Evolutionary conservation across 2,888 invertebrate genomes (phyloP), one percentile per base, ranked within the genome.

Genomic region (Tuta absoluta): DNA sequence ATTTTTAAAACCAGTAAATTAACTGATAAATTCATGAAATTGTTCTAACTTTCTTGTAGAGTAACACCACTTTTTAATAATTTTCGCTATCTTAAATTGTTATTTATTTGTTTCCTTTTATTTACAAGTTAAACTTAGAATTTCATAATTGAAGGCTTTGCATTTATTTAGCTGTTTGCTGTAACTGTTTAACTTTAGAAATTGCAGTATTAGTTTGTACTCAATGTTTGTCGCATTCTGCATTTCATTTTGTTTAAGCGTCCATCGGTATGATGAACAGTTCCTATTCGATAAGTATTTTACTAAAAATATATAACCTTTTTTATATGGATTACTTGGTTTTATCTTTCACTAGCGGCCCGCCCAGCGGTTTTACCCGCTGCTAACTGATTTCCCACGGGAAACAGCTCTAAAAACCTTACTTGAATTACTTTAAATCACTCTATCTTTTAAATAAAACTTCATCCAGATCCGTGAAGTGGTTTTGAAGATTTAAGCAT

Each of bases 201-300:
- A 12, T 61, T 12, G n/a, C 62, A 62, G 63, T 63, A 57, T 57
- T 57, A 4, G 24, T 10, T 23, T 41, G 14, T 49, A 63, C 23
- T n/a, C 21, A 10, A 53, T 62, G 11, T 51, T 49, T 51, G 37
- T 51, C 21, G 19, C 28, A 53, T 62, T 53, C 24, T 19, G 53
- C 41, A 63, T 56, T 63, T 33, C 5, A 28, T 56, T n/a, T 28
- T 56, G 28, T 56, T n/a, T 64, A 62, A 51, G 38, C 62, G 51
- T 60, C 48, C 21, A 67, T 63, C 64, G 49, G 60, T 69, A 65
- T 64, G 63, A 64, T 65, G 19, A 64, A 71, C 70, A 75, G 79
- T 80, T 79, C 77, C 78, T 78, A 79, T 73, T 74, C 63, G n/a
- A n/a, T n/a, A n/a, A n/a, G 70, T 67, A 51, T 49, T 4, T 67